Evolutionary conservation across 2,113 vertebrate species (phyloP).

Genomic region (Callionymus lyra): DNA sequence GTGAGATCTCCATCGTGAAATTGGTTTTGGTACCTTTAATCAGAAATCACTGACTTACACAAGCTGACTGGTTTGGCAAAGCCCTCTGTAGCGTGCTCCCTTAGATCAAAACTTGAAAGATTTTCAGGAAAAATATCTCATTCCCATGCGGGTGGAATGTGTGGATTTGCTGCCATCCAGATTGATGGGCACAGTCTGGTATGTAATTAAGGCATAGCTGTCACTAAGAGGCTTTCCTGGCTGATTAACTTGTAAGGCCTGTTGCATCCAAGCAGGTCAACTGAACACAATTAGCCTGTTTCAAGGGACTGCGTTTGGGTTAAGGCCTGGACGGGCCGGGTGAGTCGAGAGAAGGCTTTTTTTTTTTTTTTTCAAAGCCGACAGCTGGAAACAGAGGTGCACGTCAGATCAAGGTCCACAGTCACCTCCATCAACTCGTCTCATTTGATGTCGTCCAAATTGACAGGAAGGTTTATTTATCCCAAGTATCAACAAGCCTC

Average conservation of each 20-base stretch:
- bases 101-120: conserved; percentile 11
- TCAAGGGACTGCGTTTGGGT: conserved; percentile 31
- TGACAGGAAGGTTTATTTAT: conserved; percentile 40
- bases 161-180: conserved; percentile 49
- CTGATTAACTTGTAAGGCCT: conserved; percentile 58
- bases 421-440: conserved; percentile 18
- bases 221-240: conserved; percentile 60
- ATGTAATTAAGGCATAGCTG: conserved; percentile 58
- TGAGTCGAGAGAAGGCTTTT: conserved; percentile 3
- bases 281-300: conserved; percentile 58
- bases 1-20: conserved; percentile 17
- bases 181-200: conserved; percentile 53
- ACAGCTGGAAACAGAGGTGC: conserved; percentile 30
- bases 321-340: conserved; percentile 25
- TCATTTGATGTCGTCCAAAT: conserved; percentile 34
- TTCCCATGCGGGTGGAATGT: conserved; percentile 52
- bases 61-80: conserved; percentile 7
- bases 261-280: conserved; percentile 58
- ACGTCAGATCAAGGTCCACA: conserved; percentile 24
- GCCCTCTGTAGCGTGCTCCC: conserved; percentile 7
- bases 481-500: conserved; percentile 24
- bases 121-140: conserved; percentile 21
- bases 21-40: conserved; percentile 7
- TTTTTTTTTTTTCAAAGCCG: conserved; percentile 21
- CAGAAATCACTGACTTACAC: conserved; percentile 10